Base-by-base conservation (phyloP, 2,797 vertebrate genomes). In the Phoeniculus purpureus region DNA sequence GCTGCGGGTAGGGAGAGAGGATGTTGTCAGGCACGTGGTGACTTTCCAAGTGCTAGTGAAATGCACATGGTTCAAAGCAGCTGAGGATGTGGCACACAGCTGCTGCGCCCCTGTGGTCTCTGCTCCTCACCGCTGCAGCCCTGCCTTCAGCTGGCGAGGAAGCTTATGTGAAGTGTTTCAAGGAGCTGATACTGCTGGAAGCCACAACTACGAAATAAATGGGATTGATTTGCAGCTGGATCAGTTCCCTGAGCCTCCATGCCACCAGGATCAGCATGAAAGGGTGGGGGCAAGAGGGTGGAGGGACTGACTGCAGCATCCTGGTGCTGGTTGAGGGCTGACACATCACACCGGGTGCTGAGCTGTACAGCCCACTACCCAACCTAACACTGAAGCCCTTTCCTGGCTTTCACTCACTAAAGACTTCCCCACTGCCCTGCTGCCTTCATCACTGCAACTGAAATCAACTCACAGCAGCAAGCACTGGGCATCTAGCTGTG, bases 111-210 rank as follows among this genome's bases (percentile, higher is more conserved):
- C n/a, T n/a, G n/a, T n/a, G n/a, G n/a, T n/a, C n/a, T n/a, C n/a
- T n/a, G n/a, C n/a, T n/a, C n/a, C n/a, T 52, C 31, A 60, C 4
- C 0, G 1, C 2, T 29, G 9, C 22, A 12, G n/a, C n/a, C n/a
- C n/a, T n/a, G n/a, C n/a, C n/a, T n/a, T n/a, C n/a, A n/a, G n/a
- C n/a, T n/a, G n/a, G n/a, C n/a, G n/a, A n/a, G n/a, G n/a, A n/a
- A n/a, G n/a, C n/a, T n/a, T n/a, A n/a, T n/a, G n/a, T n/a, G n/a
- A n/a, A n/a, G n/a, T n/a, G n/a, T n/a, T n/a, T n/a, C n/a, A n/a
- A n/a, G n/a, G n/a, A n/a, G n/a, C n/a, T n/a, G n/a, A n/a, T n/a
- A n/a, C n/a, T n/a, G n/a, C n/a, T n/a, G n/a, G n/a, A n/a, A n/a
- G n/a, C n/a, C n/a, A n/a, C n/a, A n/a, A n/a, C n/a, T n/a, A n/a